These are phyloP conservation scores for Otolemur crassicaudatus DNA, from an alignment of 2,797 vertebrate genomes.

Conservation along the genomic window DNA sequence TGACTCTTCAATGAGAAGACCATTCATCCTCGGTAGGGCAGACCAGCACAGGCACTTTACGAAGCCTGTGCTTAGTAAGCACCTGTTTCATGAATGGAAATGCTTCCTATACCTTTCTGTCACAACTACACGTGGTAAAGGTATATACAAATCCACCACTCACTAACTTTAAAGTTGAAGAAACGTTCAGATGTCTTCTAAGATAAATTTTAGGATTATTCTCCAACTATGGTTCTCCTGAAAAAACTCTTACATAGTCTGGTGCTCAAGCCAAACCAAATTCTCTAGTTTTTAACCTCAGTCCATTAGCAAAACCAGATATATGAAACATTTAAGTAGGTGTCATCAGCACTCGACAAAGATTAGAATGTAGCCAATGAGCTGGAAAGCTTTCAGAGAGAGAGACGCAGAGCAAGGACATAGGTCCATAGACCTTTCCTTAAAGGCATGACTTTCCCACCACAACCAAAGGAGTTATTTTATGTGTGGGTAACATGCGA, in stretches of 20 bases:
- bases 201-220: neutral
- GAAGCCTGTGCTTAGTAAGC: neutral
- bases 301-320: slow-evolving; percentile 33
- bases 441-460: neutral
- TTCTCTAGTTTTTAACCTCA: neutral
- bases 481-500: neutral
- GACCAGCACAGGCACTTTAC: accelerated
- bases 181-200: slow-evolving; percentile 4
- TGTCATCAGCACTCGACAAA: accelerated
- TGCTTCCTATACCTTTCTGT: neutral
- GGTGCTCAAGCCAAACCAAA: neutral
- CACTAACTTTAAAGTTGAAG: neutral
- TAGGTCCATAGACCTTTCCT: neutral
- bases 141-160: neutral
- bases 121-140: neutral
- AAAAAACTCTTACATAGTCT: neutral
- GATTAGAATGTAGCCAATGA: neutral
- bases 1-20: neutral
- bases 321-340: neutral
- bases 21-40: neutral
- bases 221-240: neutral
- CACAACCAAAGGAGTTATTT: neutral
- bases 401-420: neutral
- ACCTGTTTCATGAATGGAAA: neutral
- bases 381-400: neutral